phyloP scores from a whole-genome alignment of 2,113 vertebrate species.

The Centrocercus urophasianus region DNA sequence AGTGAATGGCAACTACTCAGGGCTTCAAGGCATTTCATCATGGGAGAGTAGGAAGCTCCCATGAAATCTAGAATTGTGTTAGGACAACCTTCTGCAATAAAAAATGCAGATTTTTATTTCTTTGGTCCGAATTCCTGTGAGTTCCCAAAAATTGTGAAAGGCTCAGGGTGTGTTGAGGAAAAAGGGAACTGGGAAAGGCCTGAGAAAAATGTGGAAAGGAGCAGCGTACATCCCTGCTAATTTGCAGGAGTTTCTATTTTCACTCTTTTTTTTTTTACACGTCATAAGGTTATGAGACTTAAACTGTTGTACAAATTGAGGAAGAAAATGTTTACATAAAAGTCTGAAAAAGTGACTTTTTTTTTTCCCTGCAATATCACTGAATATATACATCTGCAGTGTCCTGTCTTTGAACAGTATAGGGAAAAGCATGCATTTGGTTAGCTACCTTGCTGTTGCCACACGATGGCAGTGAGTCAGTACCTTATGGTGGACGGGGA shows the following conservation, averaged over 20 bases:
- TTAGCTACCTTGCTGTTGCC: background rate
- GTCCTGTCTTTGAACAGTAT: background rate
- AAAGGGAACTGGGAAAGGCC: background rate
- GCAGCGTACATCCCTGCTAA: background rate
- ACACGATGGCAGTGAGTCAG: constrained; percentile 52
- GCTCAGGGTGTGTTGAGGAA: background rate
- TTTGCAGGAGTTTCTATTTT: background rate
- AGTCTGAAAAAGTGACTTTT: background rate
- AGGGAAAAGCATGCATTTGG: background rate
- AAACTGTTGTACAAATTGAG: background rate
- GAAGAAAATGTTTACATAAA: background rate
- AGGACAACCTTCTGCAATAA: background rate
- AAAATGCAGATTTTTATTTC: background rate
- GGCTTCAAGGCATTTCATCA: background rate
- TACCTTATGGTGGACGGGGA: background rate
- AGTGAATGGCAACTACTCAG: background rate
- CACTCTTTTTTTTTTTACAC: background rate
- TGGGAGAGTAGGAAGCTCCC: background rate
- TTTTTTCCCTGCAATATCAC: background rate
- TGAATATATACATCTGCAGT: background rate
- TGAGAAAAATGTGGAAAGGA: background rate
- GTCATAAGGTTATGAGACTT: background rate
- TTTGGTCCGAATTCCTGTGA: background rate
- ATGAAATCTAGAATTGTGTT: background rate
- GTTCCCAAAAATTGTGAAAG: background rate